A percentile compares a stretch with the other conserved stretches of the same genome.
Conservation (phyloP, 2,888 invertebrate genomes). For the Ophioninae sp. region DNA sequence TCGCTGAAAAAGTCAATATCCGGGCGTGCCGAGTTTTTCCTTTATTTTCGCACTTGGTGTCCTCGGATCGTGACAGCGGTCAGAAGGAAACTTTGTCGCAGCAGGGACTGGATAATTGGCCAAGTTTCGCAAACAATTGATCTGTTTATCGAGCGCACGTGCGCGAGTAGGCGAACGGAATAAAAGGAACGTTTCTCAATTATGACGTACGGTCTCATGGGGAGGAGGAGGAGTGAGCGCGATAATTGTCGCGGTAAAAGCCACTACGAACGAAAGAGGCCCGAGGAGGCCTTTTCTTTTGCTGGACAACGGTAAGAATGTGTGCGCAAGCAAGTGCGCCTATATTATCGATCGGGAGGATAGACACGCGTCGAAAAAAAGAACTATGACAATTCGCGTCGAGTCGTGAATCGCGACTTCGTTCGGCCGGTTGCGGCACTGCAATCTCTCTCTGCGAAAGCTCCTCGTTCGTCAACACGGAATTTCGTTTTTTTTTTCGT, state of each 20-base stretch:
- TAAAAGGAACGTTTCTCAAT: background rate
- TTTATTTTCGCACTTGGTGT: background rate
- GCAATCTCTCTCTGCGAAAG: background rate
- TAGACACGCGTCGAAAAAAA: slow-evolving; percentile 50
- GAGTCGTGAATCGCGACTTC: slow-evolving; percentile 29
- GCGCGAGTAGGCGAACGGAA: background rate
- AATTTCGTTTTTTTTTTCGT: background rate
- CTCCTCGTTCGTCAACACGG: background rate
- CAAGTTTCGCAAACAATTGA: background rate
- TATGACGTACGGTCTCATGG: background rate
- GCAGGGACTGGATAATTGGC: background rate
- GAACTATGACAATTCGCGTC: slow-evolving; percentile 13
- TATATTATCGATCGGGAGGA: slow-evolving; percentile 55
- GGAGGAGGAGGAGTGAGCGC: too few relatives aligned
- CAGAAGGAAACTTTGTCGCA: background rate
- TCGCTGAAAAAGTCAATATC: background rate
- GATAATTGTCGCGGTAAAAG: background rate
- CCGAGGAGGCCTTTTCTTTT: background rate
- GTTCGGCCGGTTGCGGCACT: slow-evolving; percentile 43
- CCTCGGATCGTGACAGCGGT: background rate
- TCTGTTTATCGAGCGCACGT: background rate
- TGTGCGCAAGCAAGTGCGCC: slow-evolving; percentile 14
- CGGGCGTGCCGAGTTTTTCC: background rate
- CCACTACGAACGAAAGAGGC: background rate
- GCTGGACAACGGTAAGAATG: background rate